Percentiles rank a stretch among this genome's conserved stretches.
Conservation (phyloP, 2,113 vertebrate genomes). For the Oophaga pumilio region DNA sequence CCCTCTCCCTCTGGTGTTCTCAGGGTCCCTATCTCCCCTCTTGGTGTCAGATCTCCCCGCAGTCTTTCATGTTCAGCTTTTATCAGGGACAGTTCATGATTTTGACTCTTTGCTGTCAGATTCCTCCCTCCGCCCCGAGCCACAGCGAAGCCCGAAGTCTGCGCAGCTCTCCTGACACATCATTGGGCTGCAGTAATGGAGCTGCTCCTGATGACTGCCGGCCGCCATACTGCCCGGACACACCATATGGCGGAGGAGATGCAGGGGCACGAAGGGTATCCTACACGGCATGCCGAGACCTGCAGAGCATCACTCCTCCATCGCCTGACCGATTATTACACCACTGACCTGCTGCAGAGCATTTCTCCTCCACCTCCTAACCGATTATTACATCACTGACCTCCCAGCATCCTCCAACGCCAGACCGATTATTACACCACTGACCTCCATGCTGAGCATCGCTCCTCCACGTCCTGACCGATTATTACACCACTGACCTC, state of each 20-base stretch:
- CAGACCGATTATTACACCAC: too few relatives aligned
- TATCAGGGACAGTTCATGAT: constrained; percentile 55
- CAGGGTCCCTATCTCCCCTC: constrained; percentile 48
- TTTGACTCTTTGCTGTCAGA: constrained; percentile 47
- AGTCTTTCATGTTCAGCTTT: constrained; percentile 54
- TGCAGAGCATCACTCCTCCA: too few relatives aligned
- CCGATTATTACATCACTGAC: too few relatives aligned
- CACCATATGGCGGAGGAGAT: constrained; percentile 38
- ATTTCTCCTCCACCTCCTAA: too few relatives aligned
- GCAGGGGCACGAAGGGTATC: neutral
- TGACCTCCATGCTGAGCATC: too few relatives aligned
- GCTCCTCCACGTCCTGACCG: too few relatives aligned
- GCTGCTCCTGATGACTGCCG: neutral
- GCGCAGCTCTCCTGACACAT: constrained; percentile 11
- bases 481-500: too few relatives aligned
- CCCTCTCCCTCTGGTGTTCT: constrained; percentile 38
- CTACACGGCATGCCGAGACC: neutral
- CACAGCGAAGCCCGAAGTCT: constrained; percentile 22
- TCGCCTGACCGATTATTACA: too few relatives aligned
- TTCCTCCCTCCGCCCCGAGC: constrained; percentile 30
- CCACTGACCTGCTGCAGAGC: too few relatives aligned
- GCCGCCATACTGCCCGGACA: neutral
- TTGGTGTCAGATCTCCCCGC: constrained; percentile 44
- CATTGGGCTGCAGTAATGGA: constrained; percentile 38
- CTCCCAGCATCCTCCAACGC: too few relatives aligned